phyloP scores from a whole-genome alignment of 2,113 vertebrate species.

The Saimiri boliviensis region DNA sequence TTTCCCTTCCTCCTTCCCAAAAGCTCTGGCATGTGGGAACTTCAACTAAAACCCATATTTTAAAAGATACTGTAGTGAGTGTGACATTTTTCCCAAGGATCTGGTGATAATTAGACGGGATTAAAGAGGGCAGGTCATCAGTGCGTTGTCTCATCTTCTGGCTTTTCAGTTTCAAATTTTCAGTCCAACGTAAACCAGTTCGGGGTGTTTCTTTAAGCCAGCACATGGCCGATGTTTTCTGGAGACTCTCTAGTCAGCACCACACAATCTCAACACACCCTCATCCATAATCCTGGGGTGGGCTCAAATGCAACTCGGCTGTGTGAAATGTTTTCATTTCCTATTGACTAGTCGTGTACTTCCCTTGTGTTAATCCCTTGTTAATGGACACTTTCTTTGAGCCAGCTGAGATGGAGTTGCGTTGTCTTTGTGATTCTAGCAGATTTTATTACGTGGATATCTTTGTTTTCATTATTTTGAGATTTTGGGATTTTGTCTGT shows the following conservation, averaged over 20 bases:
- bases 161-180: not conserved
- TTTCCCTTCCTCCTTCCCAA: not conserved
- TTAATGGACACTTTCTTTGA: conserved; percentile 86
- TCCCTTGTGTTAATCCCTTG: conserved; percentile 83
- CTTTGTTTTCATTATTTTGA: conserved; percentile 88
- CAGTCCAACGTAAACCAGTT: not conserved
- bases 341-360: conserved; percentile 79
- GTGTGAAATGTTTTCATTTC: conserved; percentile 76
- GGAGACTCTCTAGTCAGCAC: conserved; percentile 39
- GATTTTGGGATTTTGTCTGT: conserved; percentile 85
- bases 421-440: conserved; percentile 81
- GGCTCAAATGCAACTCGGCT: conserved; percentile 52
- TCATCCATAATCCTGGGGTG: not conserved
- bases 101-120: not conserved
- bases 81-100: not conserved
- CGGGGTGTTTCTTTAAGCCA: conserved; percentile 13
- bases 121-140: not conserved
- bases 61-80: not conserved
- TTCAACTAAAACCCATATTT: conserved; percentile 9
- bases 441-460: conserved; percentile 85
- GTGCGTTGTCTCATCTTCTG: not conserved
- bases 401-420: conserved; percentile 84
- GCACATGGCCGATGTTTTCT: conserved; percentile 10
- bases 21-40: not conserved
- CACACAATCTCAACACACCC: conserved; percentile 47